Evolutionary conservation across 2,113 vertebrate species (phyloP).

Genomic region (Sander vitreus): DNA sequence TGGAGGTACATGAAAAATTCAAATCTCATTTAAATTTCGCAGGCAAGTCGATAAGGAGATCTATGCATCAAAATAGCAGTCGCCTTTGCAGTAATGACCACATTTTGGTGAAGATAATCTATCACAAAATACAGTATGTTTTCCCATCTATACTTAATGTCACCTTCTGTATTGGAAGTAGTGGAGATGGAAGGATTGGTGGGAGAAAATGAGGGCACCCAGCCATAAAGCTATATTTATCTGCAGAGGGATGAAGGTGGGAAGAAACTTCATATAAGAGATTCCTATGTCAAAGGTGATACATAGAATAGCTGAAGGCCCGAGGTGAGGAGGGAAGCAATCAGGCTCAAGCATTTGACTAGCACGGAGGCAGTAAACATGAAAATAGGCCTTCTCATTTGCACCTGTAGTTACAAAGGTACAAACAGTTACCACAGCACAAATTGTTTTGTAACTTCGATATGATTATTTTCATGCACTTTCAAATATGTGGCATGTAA

Average conservation of each 20-base stretch:
- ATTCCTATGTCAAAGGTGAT: slow-evolving; percentile 49
- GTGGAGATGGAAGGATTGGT: slow-evolving; percentile 48
- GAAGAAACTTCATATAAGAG: slow-evolving; percentile 42
- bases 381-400: not conserved
- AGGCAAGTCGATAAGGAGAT: slow-evolving; percentile 66
- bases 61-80: slow-evolving; percentile 76
- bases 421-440: not conserved
- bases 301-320: not conserved
- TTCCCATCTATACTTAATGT: slow-evolving; percentile 53
- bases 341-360: not conserved
- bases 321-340: slow-evolving; percentile 3
- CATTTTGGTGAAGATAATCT: slow-evolving; percentile 64
- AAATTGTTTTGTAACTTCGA: rapidly evolving
- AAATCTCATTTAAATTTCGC: slow-evolving; percentile 79
- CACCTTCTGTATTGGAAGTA: slow-evolving; percentile 37
- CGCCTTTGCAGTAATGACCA: slow-evolving; percentile 66
- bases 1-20: slow-evolving; percentile 81
- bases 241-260: slow-evolving; percentile 33
- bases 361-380: not conserved
- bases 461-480: not conserved
- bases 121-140: slow-evolving; percentile 63
- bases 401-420: not conserved
- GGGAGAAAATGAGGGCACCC: slow-evolving; percentile 53
- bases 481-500: not conserved
- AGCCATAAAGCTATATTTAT: slow-evolving; percentile 46